A percentile compares a stretch with the other conserved stretches of the same genome.
Evolutionary conservation across 2,888 invertebrate species (phyloP).

Genomic region (Caenorhabditis sp.): DNA sequence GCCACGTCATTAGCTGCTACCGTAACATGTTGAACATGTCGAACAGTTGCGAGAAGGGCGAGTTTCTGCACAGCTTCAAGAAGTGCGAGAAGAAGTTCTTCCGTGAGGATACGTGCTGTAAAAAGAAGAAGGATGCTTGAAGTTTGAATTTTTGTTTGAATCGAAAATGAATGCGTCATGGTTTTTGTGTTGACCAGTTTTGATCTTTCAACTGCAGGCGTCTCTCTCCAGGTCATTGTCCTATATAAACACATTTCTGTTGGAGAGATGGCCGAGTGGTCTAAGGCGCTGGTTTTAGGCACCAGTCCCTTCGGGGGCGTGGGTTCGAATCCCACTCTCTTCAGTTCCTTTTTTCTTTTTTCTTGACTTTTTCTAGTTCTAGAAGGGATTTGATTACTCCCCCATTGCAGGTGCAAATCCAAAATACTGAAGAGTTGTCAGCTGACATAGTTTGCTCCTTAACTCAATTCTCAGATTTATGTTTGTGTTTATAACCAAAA

Average conservation of each 20-base stretch:
- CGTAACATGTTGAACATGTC: constrained; percentile 50
- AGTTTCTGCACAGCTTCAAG: constrained; percentile 49
- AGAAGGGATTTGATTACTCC: not conserved
- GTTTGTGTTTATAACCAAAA: not conserved
- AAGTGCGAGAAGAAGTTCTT: constrained; percentile 54
- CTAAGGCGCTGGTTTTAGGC: constrained; percentile 94
- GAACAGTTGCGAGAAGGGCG: constrained; percentile 39
- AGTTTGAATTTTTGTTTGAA: not conserved
- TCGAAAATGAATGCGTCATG: not conserved
- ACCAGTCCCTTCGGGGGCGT: constrained; percentile 90
- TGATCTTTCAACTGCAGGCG: too few species aligned
- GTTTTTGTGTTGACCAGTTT: not conserved
- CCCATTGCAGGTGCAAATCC: constrained; percentile 9
- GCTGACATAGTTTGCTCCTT: not conserved
- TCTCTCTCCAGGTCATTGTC: too few species aligned
- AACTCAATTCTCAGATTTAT: not conserved
- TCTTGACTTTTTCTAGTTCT: not conserved
- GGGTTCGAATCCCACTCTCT: constrained; percentile 89
- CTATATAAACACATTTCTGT: too few species aligned
- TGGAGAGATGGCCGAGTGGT: constrained; percentile 89
- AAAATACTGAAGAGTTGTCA: not conserved
- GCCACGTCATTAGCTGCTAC: constrained; percentile 47
- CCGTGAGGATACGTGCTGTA: constrained; percentile 52
- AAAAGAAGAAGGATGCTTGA: constrained; percentile 20
- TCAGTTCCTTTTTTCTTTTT: constrained; percentile 27